Evolutionary conservation across 2,888 invertebrate species (phyloP).

Genomic region (Callosobruchus maculatus): DNA sequence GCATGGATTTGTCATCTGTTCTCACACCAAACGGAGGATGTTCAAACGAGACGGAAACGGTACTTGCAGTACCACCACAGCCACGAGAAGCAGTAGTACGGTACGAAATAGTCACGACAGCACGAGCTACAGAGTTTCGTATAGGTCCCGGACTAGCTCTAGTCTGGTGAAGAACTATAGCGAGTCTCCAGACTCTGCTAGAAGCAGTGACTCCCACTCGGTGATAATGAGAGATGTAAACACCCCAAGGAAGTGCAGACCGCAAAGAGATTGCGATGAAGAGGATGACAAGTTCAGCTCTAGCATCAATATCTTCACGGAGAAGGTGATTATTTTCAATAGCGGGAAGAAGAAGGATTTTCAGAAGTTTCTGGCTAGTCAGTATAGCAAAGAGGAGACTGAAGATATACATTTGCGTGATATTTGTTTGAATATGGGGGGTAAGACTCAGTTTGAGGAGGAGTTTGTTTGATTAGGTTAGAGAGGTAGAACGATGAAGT

Average conservation of each 20-base stretch:
- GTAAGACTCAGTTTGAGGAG: slow-evolving; percentile 25
- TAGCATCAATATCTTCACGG: slow-evolving; percentile 31
- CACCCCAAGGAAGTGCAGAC: slow-evolving; percentile 1
- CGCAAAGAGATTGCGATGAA: slow-evolving; percentile 25
- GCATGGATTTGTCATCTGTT: slow-evolving; percentile 70
- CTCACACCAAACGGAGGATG: slow-evolving; percentile 53
- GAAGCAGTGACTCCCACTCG: slow-evolving; percentile 50
- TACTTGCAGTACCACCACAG: slow-evolving; percentile 58
- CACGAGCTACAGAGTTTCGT: slow-evolving; percentile 36
- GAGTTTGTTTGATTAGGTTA: slow-evolving; percentile 30
- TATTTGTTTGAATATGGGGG: slow-evolving; percentile 26
- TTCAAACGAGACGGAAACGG: slow-evolving; percentile 49
- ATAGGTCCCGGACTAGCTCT: slow-evolving; percentile 39
- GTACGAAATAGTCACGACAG: slow-evolving; percentile 39
- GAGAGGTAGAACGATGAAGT: neutral
- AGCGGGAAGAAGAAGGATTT: slow-evolving; percentile 16
- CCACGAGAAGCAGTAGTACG: slow-evolving; percentile 43
- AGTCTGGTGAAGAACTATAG: slow-evolving; percentile 37
- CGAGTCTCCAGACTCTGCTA: slow-evolving; percentile 54
- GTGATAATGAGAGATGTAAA: slow-evolving; percentile 13
- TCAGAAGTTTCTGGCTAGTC: slow-evolving; percentile 23
- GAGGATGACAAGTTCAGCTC: slow-evolving; percentile 15
- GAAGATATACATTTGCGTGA: slow-evolving; percentile 29
- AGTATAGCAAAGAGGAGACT: slow-evolving; percentile 18
- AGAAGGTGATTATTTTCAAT: slow-evolving; percentile 29